These are phyloP conservation scores for Zoroaster sp. DNA, from an alignment of 53 echinoderm and acorn worm genomes.

Conservation along the genomic window DNA sequence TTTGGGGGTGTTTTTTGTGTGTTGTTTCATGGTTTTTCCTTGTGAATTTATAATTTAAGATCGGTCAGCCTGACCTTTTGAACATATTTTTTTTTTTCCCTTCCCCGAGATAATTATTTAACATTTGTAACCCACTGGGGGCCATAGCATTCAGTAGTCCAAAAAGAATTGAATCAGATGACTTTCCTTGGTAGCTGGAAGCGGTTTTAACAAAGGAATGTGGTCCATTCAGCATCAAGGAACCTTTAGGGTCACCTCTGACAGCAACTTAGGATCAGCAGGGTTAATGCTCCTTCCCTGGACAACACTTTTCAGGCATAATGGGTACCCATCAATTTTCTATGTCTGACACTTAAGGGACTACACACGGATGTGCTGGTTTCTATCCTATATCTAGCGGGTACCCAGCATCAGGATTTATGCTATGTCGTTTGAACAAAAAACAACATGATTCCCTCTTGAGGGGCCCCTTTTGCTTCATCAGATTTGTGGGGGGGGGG, in stretches of 20 bases:
- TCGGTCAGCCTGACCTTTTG: no score
- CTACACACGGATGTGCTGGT: background rate
- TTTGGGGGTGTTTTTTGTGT: no score
- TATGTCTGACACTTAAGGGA: background rate
- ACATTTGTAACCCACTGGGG: background rate
- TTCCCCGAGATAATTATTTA: background rate
- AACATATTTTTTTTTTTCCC: no score
- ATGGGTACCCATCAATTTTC: conserved; percentile 24
- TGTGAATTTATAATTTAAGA: no score
- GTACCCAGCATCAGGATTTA: background rate
- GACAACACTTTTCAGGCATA: conserved; percentile 13
- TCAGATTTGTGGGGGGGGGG: background rate
- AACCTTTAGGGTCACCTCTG: background rate
- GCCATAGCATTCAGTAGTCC: background rate
- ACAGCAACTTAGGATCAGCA: background rate
- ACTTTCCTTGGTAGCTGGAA: background rate
- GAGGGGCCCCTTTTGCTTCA: background rate
- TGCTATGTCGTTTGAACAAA: background rate
- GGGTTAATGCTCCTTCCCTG: conserved; percentile 13
- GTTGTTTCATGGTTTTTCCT: no score
- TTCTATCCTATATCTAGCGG: background rate
- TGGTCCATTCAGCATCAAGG: background rate
- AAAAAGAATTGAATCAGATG: background rate
- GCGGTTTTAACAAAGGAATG: background rate
- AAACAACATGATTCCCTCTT: background rate